Conservation (phyloP, 2,888 invertebrate genomes). For the Phyllotreta striolata region DNA sequence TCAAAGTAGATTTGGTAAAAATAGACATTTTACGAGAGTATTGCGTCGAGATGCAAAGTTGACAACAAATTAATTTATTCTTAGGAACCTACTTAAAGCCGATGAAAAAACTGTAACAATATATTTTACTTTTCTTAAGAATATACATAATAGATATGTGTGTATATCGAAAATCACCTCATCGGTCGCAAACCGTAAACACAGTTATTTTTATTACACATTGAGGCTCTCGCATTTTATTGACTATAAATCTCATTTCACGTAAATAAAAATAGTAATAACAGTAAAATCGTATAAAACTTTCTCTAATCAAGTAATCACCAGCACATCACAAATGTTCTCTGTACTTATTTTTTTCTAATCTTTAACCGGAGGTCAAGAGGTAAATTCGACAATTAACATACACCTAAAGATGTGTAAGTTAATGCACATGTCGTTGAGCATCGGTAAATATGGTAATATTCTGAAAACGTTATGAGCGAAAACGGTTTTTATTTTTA, state of each 20-base stretch:
- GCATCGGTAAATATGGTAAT: conserved; percentile 7
- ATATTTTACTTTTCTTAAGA: too few relatives aligned
- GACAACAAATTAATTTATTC: too few relatives aligned
- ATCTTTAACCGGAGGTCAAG: conserved; percentile 12
- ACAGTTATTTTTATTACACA: conserved; percentile 1
- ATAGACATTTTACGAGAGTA: conserved; percentile 3
- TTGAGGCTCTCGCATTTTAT: conserved; percentile 10
- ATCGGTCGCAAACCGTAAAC: neutral
- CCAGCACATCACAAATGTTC: conserved; percentile 6
- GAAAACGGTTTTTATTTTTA: conserved; percentile 2
- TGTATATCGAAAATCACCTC: neutral
- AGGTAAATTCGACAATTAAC: conserved; percentile 15
- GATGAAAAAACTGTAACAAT: too few relatives aligned
- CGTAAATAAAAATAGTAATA: conserved; percentile 13
- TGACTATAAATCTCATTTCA: conserved; percentile 5
- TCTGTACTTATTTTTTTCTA: conserved; percentile 16
- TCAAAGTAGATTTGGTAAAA: conserved; percentile 8
- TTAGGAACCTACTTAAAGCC: too few relatives aligned
- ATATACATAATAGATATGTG: too few relatives aligned
- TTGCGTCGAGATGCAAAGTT: neutral
- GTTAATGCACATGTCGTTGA: conserved; percentile 3
- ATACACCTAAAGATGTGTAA: conserved; percentile 2
- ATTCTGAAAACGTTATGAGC: conserved; percentile 10
- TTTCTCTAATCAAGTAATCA: conserved; percentile 6
- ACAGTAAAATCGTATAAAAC: conserved; percentile 9